phyloP scores from a whole-genome alignment of 2,888 invertebrate genomes.

The Morpho achilles region DNA sequence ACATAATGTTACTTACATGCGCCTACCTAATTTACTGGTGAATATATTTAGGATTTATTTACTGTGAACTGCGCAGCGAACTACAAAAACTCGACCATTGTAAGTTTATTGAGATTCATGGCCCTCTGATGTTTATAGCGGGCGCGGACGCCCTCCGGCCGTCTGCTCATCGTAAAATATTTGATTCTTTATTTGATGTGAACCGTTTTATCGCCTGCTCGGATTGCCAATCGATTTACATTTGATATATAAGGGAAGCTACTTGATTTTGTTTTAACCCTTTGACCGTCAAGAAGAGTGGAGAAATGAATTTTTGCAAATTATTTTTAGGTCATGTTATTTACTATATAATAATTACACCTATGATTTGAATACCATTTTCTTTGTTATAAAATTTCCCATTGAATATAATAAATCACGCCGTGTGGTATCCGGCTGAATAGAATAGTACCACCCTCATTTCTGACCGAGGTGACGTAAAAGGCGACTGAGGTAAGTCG shows the following conservation, averaged over 20 bases:
- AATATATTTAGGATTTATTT: constrained; percentile 21
- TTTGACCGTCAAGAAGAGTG: too few relatives aligned
- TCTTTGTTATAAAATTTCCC: too few relatives aligned
- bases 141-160: constrained; percentile 13
- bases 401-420: too few relatives aligned
- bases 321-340: too few relatives aligned
- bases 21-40: constrained; percentile 13
- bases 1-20: too few relatives aligned
- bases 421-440: too few relatives aligned
- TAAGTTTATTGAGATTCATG: constrained; percentile 24
- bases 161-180: constrained; percentile 12
- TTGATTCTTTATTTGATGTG: constrained; percentile 16
- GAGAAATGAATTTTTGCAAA: too few relatives aligned
- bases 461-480: too few relatives aligned
- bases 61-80: constrained; percentile 13
- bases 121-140: constrained; percentile 15
- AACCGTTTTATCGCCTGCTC: constrained; percentile 10
- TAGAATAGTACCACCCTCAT: too few relatives aligned
- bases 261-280: not conserved
- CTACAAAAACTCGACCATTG: constrained; percentile 15
- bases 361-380: too few relatives aligned
- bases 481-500: too few relatives aligned
- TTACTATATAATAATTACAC: too few relatives aligned
- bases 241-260: constrained; percentile 1
- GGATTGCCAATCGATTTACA: constrained; percentile 5